Base-by-base conservation (phyloP, 2,888 invertebrate genomes). In the Drosophila fulvimacula region DNA sequence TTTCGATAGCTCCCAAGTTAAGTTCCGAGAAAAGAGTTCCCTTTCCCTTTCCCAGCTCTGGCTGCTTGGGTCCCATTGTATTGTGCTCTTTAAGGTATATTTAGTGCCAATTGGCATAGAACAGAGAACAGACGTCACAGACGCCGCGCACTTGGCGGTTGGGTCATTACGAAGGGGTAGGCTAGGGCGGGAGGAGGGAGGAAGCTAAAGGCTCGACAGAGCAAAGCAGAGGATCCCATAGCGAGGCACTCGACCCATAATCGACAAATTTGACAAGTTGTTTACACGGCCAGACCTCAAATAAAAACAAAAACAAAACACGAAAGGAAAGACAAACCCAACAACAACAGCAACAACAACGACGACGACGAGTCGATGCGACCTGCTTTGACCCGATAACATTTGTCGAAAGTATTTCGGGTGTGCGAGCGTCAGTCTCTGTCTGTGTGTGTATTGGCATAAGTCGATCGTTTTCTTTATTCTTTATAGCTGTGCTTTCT, bases 391-490 rank as follows among this genome's bases (percentile, higher is more conserved):
- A 69, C 61, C 57, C 72, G 57, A 67, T 60, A 64, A 64, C 72
- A 72, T 58, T 68, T 76, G 75, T 42, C 59, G 49, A 57, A 52
- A 52, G 52, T 57, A 66, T 71, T 70, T 59, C 61, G 49, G 52
- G 48, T 48, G 38, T 32, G 30, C 19, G 60, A 46, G 55, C 30
- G 46, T n/a, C 34, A 15, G 27, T 38, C n/a, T 30, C 0, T 49
- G 17, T 4, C 9, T 17, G 42, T 53, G 38, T 57, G 19, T 55
- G 30, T 32, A 46, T 58, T 71, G 56, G 51, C 46, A 32, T 53
- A 19, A 58, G 73, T 69, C 63, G 76, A 75, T 76, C 76, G 65
- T 69, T 75, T 66, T 65, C 68, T 44, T 75, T 78, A 63, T 68
- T 60, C 77, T 71, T 71, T 68, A 67, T 75, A 34, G 62, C 63